Percentiles rank a stretch among this genome's conserved stretches.
These are phyloP conservation scores for Vannuccia rotundouncinata DNA, from an alignment of 2,888 invertebrate species.

Conservation along the genomic window DNA sequence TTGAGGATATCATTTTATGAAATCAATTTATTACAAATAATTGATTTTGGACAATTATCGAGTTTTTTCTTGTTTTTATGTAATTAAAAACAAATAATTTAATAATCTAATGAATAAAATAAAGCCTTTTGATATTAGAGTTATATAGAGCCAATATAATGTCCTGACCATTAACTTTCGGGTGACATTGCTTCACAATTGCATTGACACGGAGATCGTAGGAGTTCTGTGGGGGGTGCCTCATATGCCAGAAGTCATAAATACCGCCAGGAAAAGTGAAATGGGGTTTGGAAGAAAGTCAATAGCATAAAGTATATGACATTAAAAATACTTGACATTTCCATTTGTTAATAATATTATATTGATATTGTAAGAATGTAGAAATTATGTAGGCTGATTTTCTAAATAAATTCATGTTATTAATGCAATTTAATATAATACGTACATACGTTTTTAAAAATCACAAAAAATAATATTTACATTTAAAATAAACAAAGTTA, in stretches of 20 bases:
- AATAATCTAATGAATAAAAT: too few species aligned
- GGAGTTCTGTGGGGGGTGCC: background rate
- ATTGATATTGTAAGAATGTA: background rate
- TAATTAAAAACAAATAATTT: too few species aligned
- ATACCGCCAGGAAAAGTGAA: background rate
- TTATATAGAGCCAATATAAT: too few species aligned
- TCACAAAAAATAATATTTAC: background rate
- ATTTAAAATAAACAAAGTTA: background rate
- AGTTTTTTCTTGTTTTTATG: too few species aligned
- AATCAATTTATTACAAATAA: too few species aligned
- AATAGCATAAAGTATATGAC: too few species aligned
- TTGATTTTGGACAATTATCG: too few species aligned
- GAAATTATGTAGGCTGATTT: background rate
- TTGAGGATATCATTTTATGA: too few species aligned
- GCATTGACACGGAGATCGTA: background rate
- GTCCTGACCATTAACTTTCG: background rate
- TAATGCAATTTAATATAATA: background rate
- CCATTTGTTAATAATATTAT: too few species aligned
- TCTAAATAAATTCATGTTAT: background rate
- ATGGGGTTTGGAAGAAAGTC: too few species aligned
- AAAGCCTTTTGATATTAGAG: too few species aligned
- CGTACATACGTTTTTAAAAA: background rate
- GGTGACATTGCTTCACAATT: background rate
- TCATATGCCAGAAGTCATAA: background rate
- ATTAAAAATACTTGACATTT: too few species aligned